Base-by-base conservation (phyloP, 2,888 invertebrate species). In the Helobdella robusta region DNA sequence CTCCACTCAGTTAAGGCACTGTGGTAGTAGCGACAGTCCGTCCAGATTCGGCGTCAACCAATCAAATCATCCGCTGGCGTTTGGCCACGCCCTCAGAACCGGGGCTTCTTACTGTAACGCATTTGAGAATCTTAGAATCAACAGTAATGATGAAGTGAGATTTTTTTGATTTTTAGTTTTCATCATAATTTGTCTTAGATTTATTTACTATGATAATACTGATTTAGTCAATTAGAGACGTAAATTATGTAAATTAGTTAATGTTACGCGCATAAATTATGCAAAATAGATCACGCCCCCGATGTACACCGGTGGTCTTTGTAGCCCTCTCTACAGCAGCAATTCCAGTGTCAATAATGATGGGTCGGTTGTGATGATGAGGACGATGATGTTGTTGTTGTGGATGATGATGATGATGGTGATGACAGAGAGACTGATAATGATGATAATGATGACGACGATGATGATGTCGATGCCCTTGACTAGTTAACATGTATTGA, bases 61-160 rank as follows among this genome's bases (percentile, higher is more conserved):
- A n/a, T 56, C 56, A 4, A n/a, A 56, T n/a, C 56, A 56, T 32
- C 56, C 56, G 11, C 18, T 56, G 56, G 8, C 56, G 18, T 25
- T 25, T 56, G 32, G 56, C 30, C 30, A 15, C 3, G 56, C 30
- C 2, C 30, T 25, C 32, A 56, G 56, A 6, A n/a, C n/a, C n/a
- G n/a, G n/a, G n/a, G n/a, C n/a, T n/a, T n/a, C n/a, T n/a, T n/a
- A n/a, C n/a, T n/a, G n/a, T n/a, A n/a, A n/a, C n/a, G n/a, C n/a
- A n/a, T n/a, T n/a, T n/a, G n/a, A n/a, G n/a, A n/a, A n/a, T n/a
- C n/a, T n/a, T n/a, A n/a, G n/a, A n/a, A n/a, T n/a, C n/a, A n/a
- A n/a, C n/a, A n/a, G n/a, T n/a, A n/a, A n/a, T n/a, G n/a, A n/a
- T n/a, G n/a, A n/a, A n/a, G n/a, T n/a, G n/a, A n/a, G n/a, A n/a